Percentiles rank a stretch among this genome's conserved stretches.
phyloP scores from a whole-genome alignment of 2,797 vertebrate genomes.

The Peromyscus nudipes region DNA sequence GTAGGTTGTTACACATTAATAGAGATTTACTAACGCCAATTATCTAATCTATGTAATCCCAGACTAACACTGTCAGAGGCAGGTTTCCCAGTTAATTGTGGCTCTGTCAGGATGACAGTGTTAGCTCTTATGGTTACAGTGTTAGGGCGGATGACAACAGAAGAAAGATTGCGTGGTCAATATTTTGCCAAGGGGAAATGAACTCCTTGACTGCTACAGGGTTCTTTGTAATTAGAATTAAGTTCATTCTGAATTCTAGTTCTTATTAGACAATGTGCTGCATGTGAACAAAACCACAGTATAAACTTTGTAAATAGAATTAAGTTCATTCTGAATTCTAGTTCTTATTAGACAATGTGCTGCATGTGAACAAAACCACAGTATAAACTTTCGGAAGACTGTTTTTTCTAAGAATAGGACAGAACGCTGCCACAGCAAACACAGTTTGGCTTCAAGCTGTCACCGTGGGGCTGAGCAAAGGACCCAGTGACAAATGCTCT shows the following conservation, averaged over 20 bases:
- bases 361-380: not conserved
- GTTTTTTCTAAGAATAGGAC: not conserved
- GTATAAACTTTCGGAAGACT: not conserved
- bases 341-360: too few species aligned
- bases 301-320: too few species aligned
- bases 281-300: not conserved
- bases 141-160: too few species aligned
- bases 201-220: not conserved
- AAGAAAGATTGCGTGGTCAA: too few species aligned
- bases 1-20: not conserved
- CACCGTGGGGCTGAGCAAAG: not conserved
- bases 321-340: too few species aligned
- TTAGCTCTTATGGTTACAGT: accelerated
- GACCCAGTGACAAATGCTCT: not conserved
- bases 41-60: not conserved
- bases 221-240: not conserved
- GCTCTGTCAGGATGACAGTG: not conserved
- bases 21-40: not conserved
- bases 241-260: not conserved
- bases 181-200: not conserved
- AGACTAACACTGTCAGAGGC: not conserved
- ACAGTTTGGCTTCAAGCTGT: not conserved
- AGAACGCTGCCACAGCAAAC: not conserved
- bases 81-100: not conserved
- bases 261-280: not conserved